Evolutionary conservation across 2,797 vertebrate species (phyloP).

Genomic region (Anisognathus igniventris): DNA sequence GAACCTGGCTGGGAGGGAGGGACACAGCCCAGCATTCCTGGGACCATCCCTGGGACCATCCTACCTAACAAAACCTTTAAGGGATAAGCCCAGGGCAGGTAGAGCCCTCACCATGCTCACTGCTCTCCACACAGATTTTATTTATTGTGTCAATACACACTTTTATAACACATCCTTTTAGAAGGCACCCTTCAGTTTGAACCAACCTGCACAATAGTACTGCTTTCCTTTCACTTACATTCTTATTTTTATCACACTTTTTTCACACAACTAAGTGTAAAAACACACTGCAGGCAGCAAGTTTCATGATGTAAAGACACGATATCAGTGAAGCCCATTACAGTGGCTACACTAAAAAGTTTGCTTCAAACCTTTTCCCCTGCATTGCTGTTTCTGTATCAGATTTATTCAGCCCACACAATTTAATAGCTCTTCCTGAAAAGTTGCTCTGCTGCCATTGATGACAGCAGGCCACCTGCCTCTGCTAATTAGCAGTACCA

Average conservation of each 20-base stretch:
- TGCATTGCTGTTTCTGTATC: not conserved
- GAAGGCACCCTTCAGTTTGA: not conserved
- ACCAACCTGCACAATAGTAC: not conserved
- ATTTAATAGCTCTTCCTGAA: not conserved
- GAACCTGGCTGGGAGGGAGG: not conserved
- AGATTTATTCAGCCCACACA: not conserved
- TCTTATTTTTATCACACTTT: not conserved
- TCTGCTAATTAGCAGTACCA: not conserved
- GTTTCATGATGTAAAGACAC: not conserved
- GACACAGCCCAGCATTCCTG: not conserved
- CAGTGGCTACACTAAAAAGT: not conserved
- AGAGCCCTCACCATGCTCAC: not conserved
- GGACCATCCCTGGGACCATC: not conserved
- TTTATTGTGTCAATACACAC: accelerated
- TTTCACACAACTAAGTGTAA: not conserved
- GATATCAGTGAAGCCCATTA: accelerated
- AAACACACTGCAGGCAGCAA: not conserved
- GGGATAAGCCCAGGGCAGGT: not conserved
- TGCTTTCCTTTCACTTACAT: not conserved
- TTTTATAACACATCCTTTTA: not conserved
- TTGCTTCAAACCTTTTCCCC: not conserved
- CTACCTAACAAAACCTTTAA: not conserved
- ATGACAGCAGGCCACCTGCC: not conserved
- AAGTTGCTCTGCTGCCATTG: not conserved
- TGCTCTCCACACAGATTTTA: not conserved